Conservation (phyloP, 2,797 vertebrate species). For the Sebastes flavidus region DNA sequence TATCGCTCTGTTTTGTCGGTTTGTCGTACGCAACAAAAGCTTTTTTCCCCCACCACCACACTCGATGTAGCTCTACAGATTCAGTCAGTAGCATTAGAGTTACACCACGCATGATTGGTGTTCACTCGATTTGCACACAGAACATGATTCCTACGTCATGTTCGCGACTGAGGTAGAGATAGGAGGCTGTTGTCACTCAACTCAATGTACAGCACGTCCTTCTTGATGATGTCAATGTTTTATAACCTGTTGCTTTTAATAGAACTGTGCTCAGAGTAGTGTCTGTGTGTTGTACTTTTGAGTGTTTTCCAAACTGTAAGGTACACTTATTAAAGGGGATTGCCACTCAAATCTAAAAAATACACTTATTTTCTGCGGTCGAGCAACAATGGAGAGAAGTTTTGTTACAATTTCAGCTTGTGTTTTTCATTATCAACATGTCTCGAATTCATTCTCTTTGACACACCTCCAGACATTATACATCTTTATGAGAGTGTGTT, state of each 20-base stretch:
- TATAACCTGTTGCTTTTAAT: constrained; percentile 74
- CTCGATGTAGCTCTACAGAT: constrained; percentile 71
- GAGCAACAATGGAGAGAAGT: not conserved
- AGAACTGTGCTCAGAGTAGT: constrained; percentile 65
- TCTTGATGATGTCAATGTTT: constrained; percentile 78
- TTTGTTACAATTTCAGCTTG: not conserved
- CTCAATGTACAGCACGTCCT: constrained; percentile 73
- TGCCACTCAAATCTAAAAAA: constrained; percentile 52
- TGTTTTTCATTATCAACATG: not conserved
- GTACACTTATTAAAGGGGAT: constrained; percentile 60
- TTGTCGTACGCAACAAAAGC: constrained; percentile 55
- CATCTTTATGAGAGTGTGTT: not conserved
- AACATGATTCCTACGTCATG: constrained; percentile 43
- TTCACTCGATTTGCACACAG: constrained; percentile 66
- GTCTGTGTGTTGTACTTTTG: constrained; percentile 68
- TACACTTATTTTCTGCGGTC: not conserved
- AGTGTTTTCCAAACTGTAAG: constrained; percentile 58
- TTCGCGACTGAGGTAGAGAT: constrained; percentile 55
- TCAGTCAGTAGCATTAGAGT: constrained; percentile 73
- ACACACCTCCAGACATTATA: not conserved
- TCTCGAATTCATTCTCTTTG: not conserved
- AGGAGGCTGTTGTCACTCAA: constrained; percentile 40
- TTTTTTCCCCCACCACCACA: constrained; percentile 23
- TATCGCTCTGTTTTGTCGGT: constrained; percentile 42
- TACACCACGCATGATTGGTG: constrained; percentile 59